Evolutionary conservation across 2,888 invertebrate species (phyloP), one percentile per base, ranked within the genome.

Genomic region (Hyles lineata): DNA sequence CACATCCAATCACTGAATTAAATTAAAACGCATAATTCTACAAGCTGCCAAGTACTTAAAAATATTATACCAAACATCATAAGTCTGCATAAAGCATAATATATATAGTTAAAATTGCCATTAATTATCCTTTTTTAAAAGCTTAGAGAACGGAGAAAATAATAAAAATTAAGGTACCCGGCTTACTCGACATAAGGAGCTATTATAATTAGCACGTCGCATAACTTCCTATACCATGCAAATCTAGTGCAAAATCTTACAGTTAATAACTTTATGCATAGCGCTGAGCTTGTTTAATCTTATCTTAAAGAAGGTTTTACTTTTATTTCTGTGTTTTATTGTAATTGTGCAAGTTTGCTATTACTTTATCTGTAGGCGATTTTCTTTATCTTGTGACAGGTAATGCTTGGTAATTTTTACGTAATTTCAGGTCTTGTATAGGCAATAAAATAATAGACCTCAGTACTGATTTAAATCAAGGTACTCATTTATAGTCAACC

Each of bases 131-230:
- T 80, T 79, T 81, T 80, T 80, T 74, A 80, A 78, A 81, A 81
- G 78, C 82, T 82, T 78, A 79, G 76, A 75, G 70, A 82, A 81
- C 76, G 79, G 79, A 79, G 75, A 80, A 81, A 82, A 83, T 83
- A 85, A 83, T 83, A 82, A 81, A 82, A 82, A 77, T 81, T 83
- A 80, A 83, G 77, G 73, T 80, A 74, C 80, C 77, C 43, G 79
- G 82, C 82, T 79, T 82, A 80, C 77, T 77, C 79, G 78, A 76
- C 76, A 74, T 80, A 78, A 75, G 75, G 77, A 78, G 76, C 74
- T 75, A 77, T 80, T 82, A 83, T 83, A 83, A 84, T 88, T 87
- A 86, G 75, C 74, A 76, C 81, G 83, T 77, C 87, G 80, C 87
- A 84, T 88, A 89, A 87, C 86, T 89, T 87, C 76, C 76, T 79